These are phyloP conservation scores for Danaus plexippus DNA, from an alignment of 1,140 invertebrate species.

Conservation along the genomic window DNA sequence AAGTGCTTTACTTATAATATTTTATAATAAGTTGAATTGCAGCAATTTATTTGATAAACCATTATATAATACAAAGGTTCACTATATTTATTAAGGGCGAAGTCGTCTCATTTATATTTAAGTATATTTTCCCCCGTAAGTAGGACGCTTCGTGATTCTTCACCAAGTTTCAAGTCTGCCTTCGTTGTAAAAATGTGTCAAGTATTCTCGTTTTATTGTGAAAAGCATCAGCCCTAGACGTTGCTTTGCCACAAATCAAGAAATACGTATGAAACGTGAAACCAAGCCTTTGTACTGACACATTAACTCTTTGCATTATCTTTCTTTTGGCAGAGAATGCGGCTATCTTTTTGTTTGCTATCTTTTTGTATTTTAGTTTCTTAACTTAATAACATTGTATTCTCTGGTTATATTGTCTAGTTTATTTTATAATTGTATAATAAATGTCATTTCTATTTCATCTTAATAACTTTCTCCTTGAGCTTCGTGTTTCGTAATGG, in stretches of 20 bases:
- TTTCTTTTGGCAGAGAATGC: conserved; percentile 28
- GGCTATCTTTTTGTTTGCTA: background rate
- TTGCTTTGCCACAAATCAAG: conserved; percentile 44
- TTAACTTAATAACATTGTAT: no score
- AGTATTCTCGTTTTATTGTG: conserved; percentile 34
- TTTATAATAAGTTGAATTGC: no score
- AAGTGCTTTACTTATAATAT: no score
- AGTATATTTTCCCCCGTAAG: conserved; percentile 18
- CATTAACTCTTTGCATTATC: conserved; percentile 42
- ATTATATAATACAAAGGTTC: no score
- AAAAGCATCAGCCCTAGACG: conserved; percentile 33
- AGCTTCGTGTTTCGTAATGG: conserved; percentile 7
- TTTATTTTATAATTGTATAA: no score
- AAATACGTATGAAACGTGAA: conserved; percentile 29
- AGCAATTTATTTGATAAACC: no score
- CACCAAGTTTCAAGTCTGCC: conserved; percentile 20
- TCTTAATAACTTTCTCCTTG: no score
- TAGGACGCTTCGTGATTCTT: conserved; percentile 20
- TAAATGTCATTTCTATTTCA: no score
- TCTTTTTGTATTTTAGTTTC: no score
- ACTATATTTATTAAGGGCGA: no score
- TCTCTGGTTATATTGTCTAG: conserved; percentile 3
- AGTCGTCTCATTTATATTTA: conserved; percentile 14
- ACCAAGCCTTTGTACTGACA: conserved; percentile 38
- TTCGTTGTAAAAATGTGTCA: conserved; percentile 37